Conservation (phyloP, 1,140 invertebrate genomes). For the Bombus cullumanus region DNA sequence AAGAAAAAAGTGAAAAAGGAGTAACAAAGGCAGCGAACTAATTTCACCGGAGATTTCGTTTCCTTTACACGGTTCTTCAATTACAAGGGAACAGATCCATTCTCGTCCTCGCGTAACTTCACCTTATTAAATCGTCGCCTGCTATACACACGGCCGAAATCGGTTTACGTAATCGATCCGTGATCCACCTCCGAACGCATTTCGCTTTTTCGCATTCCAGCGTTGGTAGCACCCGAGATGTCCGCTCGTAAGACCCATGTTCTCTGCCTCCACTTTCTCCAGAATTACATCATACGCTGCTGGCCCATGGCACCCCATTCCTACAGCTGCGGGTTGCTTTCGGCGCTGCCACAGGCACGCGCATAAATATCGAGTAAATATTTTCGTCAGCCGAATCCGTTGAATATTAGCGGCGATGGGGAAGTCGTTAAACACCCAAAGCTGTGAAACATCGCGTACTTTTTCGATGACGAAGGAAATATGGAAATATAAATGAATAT, state of each 20-base stretch:
- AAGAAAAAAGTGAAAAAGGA: not conserved
- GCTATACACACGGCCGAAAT: constrained; percentile 11
- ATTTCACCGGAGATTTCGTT: not conserved
- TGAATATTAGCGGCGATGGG: not conserved
- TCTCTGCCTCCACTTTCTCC: constrained; percentile 58
- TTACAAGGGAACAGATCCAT: constrained; percentile 18
- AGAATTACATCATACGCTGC: constrained; percentile 60
- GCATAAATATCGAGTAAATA: constrained; percentile 7
- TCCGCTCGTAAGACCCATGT: constrained; percentile 26
- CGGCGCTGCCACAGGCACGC: not conserved
- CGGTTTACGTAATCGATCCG: constrained; percentile 47
- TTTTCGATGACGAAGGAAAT: no score
- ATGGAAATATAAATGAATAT: no score
- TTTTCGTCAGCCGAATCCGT: not conserved
- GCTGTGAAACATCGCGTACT: no score
- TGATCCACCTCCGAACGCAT: constrained; percentile 48
- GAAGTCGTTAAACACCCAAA: not conserved
- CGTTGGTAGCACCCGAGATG: constrained; percentile 18
- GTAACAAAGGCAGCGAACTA: not conserved
- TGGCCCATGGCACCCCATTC: constrained; percentile 52
- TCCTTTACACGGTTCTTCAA: constrained; percentile 22
- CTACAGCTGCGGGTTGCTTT: constrained; percentile 37
- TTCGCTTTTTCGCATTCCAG: constrained; percentile 31
- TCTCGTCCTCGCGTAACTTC: not conserved
- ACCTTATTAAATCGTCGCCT: constrained; percentile 36